phyloP scores from a whole-genome alignment of 2,888 invertebrate species.

The Dromius quadrimaculatus region DNA sequence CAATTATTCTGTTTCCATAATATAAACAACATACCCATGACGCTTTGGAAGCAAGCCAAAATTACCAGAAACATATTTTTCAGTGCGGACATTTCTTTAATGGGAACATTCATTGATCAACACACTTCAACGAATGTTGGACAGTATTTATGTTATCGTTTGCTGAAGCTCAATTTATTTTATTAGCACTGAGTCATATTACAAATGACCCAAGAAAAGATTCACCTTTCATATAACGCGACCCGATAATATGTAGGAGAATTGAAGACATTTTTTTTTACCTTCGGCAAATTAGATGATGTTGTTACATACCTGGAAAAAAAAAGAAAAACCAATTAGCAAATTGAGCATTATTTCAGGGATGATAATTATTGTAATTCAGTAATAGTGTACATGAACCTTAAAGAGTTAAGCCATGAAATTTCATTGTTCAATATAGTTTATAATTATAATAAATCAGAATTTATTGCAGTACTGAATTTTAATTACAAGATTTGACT shows the following conservation, averaged over 20 bases:
- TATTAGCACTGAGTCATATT: slow-evolving; percentile 11
- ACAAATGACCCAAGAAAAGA: slow-evolving; percentile 7
- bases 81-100: slow-evolving; percentile 39
- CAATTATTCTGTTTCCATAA: slow-evolving; percentile 47
- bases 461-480: too few relatives aligned
- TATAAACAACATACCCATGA: slow-evolving; percentile 39
- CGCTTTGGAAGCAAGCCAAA: slow-evolving; percentile 25
- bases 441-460: too few relatives aligned
- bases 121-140: slow-evolving; percentile 18
- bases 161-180: slow-evolving; percentile 25
- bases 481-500: too few relatives aligned
- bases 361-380: too few relatives aligned
- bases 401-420: too few relatives aligned
- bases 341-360: neutral
- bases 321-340: slow-evolving; percentile 5
- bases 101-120: slow-evolving; percentile 46
- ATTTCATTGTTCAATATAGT: too few relatives aligned
- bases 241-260: neutral
- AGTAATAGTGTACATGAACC: too few relatives aligned
- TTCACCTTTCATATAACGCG: neutral
- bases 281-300: neutral
- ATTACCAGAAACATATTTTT: slow-evolving; percentile 32
- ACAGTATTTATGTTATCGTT: slow-evolving; percentile 25
- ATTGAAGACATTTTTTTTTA: too few relatives aligned
- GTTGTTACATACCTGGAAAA: slow-evolving; percentile 16